Conservation (phyloP, 2,888 invertebrate species). For the Galerucella calmariensis region DNA sequence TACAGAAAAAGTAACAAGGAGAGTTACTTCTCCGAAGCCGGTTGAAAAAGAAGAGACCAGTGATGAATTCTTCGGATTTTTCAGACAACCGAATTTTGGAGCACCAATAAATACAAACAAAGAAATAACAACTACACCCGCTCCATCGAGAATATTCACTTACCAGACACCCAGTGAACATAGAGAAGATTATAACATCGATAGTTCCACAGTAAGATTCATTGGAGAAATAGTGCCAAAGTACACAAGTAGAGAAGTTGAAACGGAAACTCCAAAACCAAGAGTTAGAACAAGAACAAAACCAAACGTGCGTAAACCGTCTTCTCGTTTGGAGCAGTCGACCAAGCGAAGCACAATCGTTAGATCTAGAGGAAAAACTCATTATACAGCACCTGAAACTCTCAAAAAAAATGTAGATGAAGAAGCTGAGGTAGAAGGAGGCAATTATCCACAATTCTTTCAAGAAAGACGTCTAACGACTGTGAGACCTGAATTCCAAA, state of each 20-base stretch:
- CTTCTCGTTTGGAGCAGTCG: constrained; percentile 41
- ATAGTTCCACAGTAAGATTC: constrained; percentile 52
- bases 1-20: constrained; percentile 43
- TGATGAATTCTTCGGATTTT: constrained; percentile 64
- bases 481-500: constrained; percentile 59
- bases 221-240: constrained; percentile 61
- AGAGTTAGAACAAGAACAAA: constrained; percentile 49
- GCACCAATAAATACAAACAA: constrained; percentile 34
- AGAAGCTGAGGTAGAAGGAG: constrained; percentile 65
- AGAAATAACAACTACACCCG: constrained; percentile 25
- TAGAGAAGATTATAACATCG: constrained; percentile 26
- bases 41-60: constrained; percentile 51
- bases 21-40: constrained; percentile 43
- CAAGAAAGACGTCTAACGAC: constrained; percentile 50
- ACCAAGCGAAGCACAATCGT: constrained; percentile 47
- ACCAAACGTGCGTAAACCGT: constrained; percentile 44
- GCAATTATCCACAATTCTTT: constrained; percentile 63
- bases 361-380: constrained; percentile 65
- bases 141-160: constrained; percentile 13
- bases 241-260: constrained; percentile 48
- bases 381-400: constrained; percentile 66
- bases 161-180: constrained; percentile 28
- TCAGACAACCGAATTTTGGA: constrained; percentile 65
- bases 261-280: constrained; percentile 46
- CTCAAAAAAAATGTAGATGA: constrained; percentile 48